Percentiles rank a stretch among this genome's conserved stretches.
These are phyloP conservation scores for Scaptomyza cyrtandrae DNA, from an alignment of 2,888 invertebrate species.

Conservation along the genomic window DNA sequence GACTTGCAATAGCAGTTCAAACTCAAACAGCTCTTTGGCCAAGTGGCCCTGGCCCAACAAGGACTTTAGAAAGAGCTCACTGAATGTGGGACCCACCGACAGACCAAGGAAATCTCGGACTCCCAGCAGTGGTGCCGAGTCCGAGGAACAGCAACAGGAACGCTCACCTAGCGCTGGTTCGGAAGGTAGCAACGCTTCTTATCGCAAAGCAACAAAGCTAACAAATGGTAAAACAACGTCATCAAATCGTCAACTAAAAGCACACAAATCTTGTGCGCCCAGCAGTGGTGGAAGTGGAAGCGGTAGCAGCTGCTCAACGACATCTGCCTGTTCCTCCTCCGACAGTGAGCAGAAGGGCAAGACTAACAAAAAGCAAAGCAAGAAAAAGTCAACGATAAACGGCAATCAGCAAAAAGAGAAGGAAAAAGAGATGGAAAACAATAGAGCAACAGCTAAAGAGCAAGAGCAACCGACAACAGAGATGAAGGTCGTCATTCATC, in stretches of 20 bases:
- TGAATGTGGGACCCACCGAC: conserved; percentile 87
- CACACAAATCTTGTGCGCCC: conserved; percentile 58
- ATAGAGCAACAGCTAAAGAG: conserved; percentile 2
- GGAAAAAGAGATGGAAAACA: conserved; percentile 8
- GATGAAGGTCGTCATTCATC: conserved; percentile 39
- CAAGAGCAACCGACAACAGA: not conserved
- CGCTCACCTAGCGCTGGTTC: conserved; percentile 85
- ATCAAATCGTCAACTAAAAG: conserved; percentile 80
- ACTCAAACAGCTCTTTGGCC: conserved; percentile 56
- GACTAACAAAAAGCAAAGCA: conserved; percentile 68
- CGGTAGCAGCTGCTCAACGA: conserved; percentile 78
- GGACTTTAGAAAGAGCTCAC: conserved; percentile 90
- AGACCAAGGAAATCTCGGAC: conserved; percentile 84
- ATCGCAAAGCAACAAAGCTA: conserved; percentile 57
- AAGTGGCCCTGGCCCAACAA: conserved; percentile 87
- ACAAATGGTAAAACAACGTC: conserved; percentile 26
- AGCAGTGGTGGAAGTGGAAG: conserved; percentile 83
- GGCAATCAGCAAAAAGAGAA: conserved; percentile 44
- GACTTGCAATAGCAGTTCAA: conserved; percentile 74
- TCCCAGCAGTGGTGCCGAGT: conserved; percentile 83
- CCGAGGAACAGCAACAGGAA: conserved; percentile 79
- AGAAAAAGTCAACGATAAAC: conserved; percentile 68
- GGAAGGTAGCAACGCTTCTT: conserved; percentile 85
- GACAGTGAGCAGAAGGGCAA: conserved; percentile 77
- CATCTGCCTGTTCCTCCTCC: conserved; percentile 60